Evolutionary conservation across 2,797 vertebrate species (phyloP), one percentile per base, ranked within the genome.

Genomic region (Acanthopagrus latus): DNA sequence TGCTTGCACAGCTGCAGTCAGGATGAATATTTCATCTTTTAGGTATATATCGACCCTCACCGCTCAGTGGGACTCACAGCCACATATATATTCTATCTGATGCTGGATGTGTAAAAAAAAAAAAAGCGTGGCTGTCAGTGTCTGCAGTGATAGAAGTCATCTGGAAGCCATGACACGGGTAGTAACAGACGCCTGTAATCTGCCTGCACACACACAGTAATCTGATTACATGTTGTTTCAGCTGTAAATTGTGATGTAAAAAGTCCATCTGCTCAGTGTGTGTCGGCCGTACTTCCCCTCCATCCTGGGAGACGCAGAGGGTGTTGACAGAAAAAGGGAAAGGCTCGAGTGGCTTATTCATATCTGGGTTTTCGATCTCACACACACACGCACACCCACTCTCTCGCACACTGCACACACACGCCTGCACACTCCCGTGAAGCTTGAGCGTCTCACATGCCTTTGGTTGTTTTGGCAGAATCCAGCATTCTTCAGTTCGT

Each of bases 381-480:
- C 23, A n/a, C n/a, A n/a, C n/a, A n/a, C n/a, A 21, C 59, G 21
- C 21, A 52, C 80, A 14, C n/a, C n/a, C n/a, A n/a, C n/a, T 23
- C 59, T 21, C 21, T 48, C 58, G 51, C 65, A 16, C 64, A 41
- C 46, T 12, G 18, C 25, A 16, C 46, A 46, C 63, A 16, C 59
- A 20, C 17, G 3, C 71, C 44, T 54, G 57, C 74, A 82, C 70
- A 16, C 76, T 38, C 50, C 72, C 8, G 55, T 78, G 71, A 4
- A 83, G 72, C 74, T 51, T 3, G 74, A 78, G 64, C 9, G 4
- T 44, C 82, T 58, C 58, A 0, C 62, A 69, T 50, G 67, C 47
- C 66, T 75, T 29, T 29, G 71, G 67, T 72, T 76, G 75, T 78
- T 88, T 83, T 88, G 82, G 78, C 77, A 66, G 46, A 66, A 29